phyloP scores from a whole-genome alignment of 2,888 invertebrate species.

The Cephus runcator region DNA sequence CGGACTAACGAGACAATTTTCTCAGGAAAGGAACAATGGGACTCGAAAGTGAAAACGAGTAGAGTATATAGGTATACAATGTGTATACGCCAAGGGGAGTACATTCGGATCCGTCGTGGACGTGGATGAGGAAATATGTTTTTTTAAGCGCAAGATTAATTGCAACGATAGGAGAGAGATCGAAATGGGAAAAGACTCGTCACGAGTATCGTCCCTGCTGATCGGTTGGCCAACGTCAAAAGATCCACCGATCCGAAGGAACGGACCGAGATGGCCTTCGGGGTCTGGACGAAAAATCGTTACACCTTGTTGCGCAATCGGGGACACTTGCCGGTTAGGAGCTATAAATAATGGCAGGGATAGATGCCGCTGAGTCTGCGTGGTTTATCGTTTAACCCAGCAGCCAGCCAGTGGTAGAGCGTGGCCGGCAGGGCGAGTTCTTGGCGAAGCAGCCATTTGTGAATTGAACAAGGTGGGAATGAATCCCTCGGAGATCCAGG shows the following conservation, averaged over 20 bases:
- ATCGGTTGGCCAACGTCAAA: neutral
- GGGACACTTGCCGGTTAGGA: neutral
- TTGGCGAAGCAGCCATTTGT: neutral
- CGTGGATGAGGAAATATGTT: constrained; percentile 1
- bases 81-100: neutral
- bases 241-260: neutral
- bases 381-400: neutral
- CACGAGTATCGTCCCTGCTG: neutral
- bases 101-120: neutral
- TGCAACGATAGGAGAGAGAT: neutral
- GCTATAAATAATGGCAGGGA: neutral
- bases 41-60: neutral
- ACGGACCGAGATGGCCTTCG: neutral
- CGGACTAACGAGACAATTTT: neutral
- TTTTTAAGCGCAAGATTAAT: constrained; percentile 3
- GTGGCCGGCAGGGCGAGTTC: neutral
- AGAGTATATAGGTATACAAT: neutral
- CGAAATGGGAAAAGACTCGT: neutral
- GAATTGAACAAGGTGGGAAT: neutral
- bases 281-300: neutral
- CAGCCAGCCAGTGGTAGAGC: rapidly evolving
- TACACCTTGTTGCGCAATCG: neutral
- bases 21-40: neutral
- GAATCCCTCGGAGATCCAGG: neutral
- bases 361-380: neutral